Percentiles rank a stretch among this genome's conserved stretches.
phyloP scores from a whole-genome alignment of 2,888 invertebrate species.

The Drosophila nr. perissopoda region DNA sequence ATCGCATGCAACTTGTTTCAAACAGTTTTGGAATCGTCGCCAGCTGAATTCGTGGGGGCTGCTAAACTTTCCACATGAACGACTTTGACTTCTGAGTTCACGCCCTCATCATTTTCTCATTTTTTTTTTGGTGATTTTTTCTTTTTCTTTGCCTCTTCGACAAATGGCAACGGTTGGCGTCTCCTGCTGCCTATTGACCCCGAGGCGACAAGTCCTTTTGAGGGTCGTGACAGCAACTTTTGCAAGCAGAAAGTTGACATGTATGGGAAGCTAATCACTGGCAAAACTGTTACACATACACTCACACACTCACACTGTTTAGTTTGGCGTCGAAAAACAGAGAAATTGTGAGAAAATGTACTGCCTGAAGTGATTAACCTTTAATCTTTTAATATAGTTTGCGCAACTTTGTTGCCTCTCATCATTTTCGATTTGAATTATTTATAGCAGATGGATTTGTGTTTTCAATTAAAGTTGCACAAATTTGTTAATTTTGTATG shows the following conservation, averaged over 20 bases:
- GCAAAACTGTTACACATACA: slow-evolving; percentile 45
- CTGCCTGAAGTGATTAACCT: slow-evolving; percentile 62
- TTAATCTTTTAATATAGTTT: slow-evolving; percentile 63
- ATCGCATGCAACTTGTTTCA: slow-evolving; percentile 36
- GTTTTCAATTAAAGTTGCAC: background rate
- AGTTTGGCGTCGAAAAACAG: slow-evolving; percentile 6
- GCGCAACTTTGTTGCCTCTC: slow-evolving; percentile 26
- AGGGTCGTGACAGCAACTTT: slow-evolving; percentile 68
- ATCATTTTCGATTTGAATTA: background rate
- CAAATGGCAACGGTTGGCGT: background rate
- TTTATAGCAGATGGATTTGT: background rate
- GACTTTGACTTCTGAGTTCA: slow-evolving; percentile 63
- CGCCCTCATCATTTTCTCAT: slow-evolving; percentile 53
- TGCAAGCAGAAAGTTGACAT: slow-evolving; percentile 55
- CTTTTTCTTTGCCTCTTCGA: background rate
- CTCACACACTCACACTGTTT: background rate
- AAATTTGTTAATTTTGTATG: background rate
- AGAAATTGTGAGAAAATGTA: slow-evolving; percentile 32
- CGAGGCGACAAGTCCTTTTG: slow-evolving; percentile 60
- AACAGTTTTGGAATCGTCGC: slow-evolving; percentile 38
- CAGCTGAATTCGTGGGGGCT: slow-evolving; percentile 36
- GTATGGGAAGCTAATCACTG: slow-evolving; percentile 73
- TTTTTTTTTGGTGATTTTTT: background rate
- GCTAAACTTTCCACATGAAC: slow-evolving; percentile 62
- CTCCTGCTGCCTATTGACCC: slow-evolving; percentile 51